Conservation (phyloP, 2,797 vertebrate genomes). For the Pangasius larnaudii region DNA sequence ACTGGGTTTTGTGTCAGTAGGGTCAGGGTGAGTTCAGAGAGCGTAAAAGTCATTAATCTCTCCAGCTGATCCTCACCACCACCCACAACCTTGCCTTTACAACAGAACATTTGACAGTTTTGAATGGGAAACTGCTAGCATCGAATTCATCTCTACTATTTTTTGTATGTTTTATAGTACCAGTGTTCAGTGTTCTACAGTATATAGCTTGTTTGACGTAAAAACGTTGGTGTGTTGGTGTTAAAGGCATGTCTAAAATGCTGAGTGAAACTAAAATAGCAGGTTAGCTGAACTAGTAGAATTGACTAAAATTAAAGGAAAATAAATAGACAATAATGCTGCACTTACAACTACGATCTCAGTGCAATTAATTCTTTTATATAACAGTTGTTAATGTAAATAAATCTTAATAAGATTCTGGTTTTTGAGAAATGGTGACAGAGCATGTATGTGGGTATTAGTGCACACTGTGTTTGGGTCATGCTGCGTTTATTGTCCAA, state of each 20-base stretch:
- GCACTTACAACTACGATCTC: background rate
- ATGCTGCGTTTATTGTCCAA: constrained; percentile 82
- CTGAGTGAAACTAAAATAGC: background rate
- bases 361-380: background rate
- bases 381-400: background rate
- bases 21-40: constrained; percentile 51
- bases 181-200: background rate
- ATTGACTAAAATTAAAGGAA: background rate
- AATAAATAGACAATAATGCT: background rate
- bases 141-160: background rate
- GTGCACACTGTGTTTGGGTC: constrained; percentile 60
- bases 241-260: background rate
- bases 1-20: constrained; percentile 32
- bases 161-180: background rate
- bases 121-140: constrained; percentile 6
- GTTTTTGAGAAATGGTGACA: background rate
- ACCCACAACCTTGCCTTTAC: constrained; percentile 5
- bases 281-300: background rate
- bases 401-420: background rate
- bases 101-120: background rate
- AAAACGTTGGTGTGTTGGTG: background rate
- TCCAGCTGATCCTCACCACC: constrained; percentile 26
- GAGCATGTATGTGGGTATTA: constrained; percentile 38
- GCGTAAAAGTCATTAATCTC: constrained; percentile 47
- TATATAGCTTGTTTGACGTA: background rate